Conservation (phyloP, 2,888 invertebrate genomes). For the Lacanobia wlatinum region DNA sequence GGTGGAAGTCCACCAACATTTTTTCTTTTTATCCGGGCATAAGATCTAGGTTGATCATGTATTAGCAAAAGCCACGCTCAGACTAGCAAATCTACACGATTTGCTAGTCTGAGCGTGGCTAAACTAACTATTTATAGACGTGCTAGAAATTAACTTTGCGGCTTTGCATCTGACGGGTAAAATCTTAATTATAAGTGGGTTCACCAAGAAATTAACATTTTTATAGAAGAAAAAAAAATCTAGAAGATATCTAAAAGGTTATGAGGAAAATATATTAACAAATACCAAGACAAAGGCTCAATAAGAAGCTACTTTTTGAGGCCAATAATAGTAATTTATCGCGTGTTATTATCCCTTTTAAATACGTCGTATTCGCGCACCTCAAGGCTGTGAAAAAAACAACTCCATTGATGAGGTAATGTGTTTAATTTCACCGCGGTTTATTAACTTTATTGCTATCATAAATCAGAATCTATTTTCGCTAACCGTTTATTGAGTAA, state of each 20-base stretch:
- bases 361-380: slow-evolving; percentile 54
- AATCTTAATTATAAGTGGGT: slow-evolving; percentile 30
- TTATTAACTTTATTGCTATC: slow-evolving; percentile 55
- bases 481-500: slow-evolving; percentile 58
- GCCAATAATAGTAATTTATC: slow-evolving; percentile 43
- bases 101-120: no score
- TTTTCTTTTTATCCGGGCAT: neutral
- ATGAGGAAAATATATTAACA: slow-evolving; percentile 12
- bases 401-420: slow-evolving; percentile 61
- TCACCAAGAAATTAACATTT: slow-evolving; percentile 31
- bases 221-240: slow-evolving; percentile 20
- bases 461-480: slow-evolving; percentile 60
- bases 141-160: slow-evolving; percentile 12
- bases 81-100: slow-evolving; percentile 11
- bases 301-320: slow-evolving; percentile 3
- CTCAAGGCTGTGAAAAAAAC: slow-evolving; percentile 65
- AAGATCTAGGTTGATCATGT: neutral
- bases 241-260: neutral
- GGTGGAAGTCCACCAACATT: neutral
- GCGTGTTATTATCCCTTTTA: slow-evolving; percentile 41
- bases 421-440: slow-evolving; percentile 59
- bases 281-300: slow-evolving; percentile 7
- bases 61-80: slow-evolving; percentile 4
- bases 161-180: slow-evolving; percentile 14
- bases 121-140: slow-evolving; percentile 17